Percentiles rank a stretch among this genome's conserved stretches.
Evolutionary conservation across 1,140 invertebrate species (phyloP).

Genomic region (Drosophila watanabei): DNA sequence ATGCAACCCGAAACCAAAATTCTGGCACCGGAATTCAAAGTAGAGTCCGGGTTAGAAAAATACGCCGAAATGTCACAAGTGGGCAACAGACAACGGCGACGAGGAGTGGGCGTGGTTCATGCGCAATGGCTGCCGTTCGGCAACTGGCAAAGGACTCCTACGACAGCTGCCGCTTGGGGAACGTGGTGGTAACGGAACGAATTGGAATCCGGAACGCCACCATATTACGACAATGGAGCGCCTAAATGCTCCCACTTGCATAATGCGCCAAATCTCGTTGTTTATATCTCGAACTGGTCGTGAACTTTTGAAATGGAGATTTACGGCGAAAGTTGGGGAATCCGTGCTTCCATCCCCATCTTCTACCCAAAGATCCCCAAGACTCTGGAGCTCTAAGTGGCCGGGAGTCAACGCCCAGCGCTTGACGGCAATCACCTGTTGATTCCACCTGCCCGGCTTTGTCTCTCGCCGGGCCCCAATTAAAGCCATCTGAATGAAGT

Average conservation of each 20-base stretch:
- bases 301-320: conserved; percentile 51
- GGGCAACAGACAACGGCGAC: conserved; percentile 14
- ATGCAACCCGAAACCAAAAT: conserved; percentile 14
- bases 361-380: background rate
- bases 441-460: conserved; percentile 30
- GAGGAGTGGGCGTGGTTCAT: conserved; percentile 39
- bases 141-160: conserved; percentile 45
- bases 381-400: conserved; percentile 3
- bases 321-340: conserved; percentile 33
- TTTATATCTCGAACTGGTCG: conserved; percentile 43
- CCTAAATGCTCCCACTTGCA: conserved; percentile 65
- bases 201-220: conserved; percentile 37
- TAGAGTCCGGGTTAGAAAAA: conserved; percentile 19
- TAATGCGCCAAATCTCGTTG: conserved; percentile 54
- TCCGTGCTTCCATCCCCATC: background rate
- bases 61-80: conserved; percentile 38
- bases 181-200: conserved; percentile 58
- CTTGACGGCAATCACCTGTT: conserved; percentile 64
- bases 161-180: conserved; percentile 31
- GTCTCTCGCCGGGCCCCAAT: conserved; percentile 39
- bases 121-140: conserved; percentile 43
- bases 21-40: conserved; percentile 1
- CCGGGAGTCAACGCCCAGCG: conserved; percentile 5
- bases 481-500: conserved; percentile 45
- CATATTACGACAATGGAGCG: conserved; percentile 23